Evolutionary conservation across 2,797 vertebrate species (phyloP).

Genomic region (Philypnodon macrostomus): DNA sequence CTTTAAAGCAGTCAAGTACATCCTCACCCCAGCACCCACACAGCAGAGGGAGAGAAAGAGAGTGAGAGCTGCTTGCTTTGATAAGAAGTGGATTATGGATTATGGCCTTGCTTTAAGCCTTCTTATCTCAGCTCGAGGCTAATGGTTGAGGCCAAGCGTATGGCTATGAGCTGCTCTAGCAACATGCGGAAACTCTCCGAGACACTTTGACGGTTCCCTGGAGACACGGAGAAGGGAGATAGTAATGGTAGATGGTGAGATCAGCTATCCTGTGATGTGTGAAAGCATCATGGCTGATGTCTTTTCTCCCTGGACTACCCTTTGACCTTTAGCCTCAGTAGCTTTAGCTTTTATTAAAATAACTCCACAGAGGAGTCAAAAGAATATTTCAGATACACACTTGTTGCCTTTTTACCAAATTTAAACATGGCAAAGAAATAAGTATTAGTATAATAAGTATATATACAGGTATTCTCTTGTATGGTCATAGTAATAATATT

Average conservation of each 20-base stretch:
- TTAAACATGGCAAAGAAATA: too few species aligned
- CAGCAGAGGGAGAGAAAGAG: conserved; percentile 29
- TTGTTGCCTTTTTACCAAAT: conserved; percentile 3
- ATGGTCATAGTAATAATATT: neutral
- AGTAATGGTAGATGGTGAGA: conserved; percentile 33
- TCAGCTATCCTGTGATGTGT: conserved; percentile 42
- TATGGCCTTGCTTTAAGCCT: conserved; percentile 71
- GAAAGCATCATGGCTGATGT: conserved; percentile 53
- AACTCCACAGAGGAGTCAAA: conserved; percentile 29
- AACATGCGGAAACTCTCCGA: conserved; percentile 50
- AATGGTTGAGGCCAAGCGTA: conserved; percentile 67
- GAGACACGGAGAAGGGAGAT: conserved; percentile 38
- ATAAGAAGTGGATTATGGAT: conserved; percentile 79
- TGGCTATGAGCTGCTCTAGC: conserved; percentile 54
- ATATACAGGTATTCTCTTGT: too few species aligned
- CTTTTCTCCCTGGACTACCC: conserved; percentile 17
- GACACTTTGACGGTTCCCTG: conserved; percentile 47
- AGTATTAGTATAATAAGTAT: too few species aligned
- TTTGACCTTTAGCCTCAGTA: conserved; percentile 30
- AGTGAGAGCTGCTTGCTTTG: conserved; percentile 72
- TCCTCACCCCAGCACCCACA: conserved; percentile 43
- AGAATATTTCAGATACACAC: conserved; percentile 8
- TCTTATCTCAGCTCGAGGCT: conserved; percentile 75
- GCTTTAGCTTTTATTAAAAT: conserved; percentile 33
- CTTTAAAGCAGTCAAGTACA: conserved; percentile 66